Evolutionary conservation across 2,113 vertebrate species (phyloP), one percentile per base, ranked within the genome.

Genomic region (Corythoichthys intestinalis): DNA sequence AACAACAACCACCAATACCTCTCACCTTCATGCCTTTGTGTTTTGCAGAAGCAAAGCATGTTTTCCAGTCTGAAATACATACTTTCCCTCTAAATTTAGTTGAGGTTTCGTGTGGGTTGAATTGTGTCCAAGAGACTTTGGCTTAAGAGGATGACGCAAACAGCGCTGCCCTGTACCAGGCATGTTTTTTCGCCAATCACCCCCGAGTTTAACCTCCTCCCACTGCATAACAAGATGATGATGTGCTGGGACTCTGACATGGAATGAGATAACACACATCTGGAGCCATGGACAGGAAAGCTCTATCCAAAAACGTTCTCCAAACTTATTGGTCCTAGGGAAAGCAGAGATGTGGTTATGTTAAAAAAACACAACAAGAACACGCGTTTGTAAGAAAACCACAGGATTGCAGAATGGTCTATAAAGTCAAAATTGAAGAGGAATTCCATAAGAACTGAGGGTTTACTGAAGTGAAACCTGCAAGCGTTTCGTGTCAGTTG

Each of bases 391-490:
- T 67, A 76, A 77, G 76, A 72, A 82, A 83, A 79, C 86, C 86
- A 73, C 86, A 86, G 78, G 82, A 85, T 82, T 72, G 68, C 44
- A 70, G 34, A 67, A 72, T 8, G 60, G 74, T 78, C 74, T 74
- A 70, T 71, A 47, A 69, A 81, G 71, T 50, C 74, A 79, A 76
- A 81, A 81, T 67, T 73, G 13, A 79, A 84, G 67, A 6, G 46
- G 52, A 71, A 76, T 79, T 84, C 72, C 70, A 71, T 65, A 77
- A 69, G 47, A 74, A 70, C 66, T 49, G 60, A 71, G 62, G 75
- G 71, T 84, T 82, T 80, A 61, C 69, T 67, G 48, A 69, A 74
- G 39, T 65, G 68, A 66, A 80, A 80, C 66, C 67, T 47, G 70
- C 41, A 46, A 46, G 64, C 12, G 58, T 67, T 65, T 47, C 0